Percentiles rank a stretch among this genome's conserved stretches.
phyloP scores from a whole-genome alignment of 2,113 vertebrate species.

The Phainopepla nitens region DNA sequence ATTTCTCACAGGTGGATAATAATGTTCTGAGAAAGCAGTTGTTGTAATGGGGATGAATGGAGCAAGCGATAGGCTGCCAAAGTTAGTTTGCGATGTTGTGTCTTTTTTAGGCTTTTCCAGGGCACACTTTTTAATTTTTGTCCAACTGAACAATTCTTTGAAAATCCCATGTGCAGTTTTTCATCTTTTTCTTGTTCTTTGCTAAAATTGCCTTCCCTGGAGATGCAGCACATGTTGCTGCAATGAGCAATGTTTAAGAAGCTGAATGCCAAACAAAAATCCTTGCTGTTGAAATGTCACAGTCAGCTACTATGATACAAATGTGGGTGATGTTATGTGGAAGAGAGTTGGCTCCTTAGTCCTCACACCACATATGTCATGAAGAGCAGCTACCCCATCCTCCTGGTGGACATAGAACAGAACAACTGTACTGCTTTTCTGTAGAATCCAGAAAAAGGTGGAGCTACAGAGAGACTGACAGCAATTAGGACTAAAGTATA shows the following conservation, averaged over 20 bases:
- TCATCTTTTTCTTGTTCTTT: background rate
- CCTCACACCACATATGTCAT: background rate
- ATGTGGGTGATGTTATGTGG: background rate
- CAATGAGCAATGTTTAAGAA: background rate
- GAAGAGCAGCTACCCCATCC: background rate
- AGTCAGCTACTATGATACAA: background rate
- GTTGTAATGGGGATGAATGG: background rate
- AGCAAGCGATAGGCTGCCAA: background rate
- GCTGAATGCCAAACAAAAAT: background rate
- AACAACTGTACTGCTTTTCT: background rate
- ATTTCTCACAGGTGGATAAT: background rate
- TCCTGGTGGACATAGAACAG: background rate
- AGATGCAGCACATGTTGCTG: background rate
- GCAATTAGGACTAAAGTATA: background rate
- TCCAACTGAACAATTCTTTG: background rate
- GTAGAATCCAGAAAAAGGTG: background rate
- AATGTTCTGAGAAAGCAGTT: background rate
- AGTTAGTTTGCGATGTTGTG: fast-evolving
- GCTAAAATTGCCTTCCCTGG: background rate
- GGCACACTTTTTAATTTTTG: background rate
- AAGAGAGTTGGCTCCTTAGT: background rate
- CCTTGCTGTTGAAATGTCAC: conserved; percentile 7
- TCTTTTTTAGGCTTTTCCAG: background rate
- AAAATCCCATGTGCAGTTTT: background rate
- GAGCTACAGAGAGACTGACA: background rate